Base-by-base conservation (phyloP, 2,888 invertebrate genomes). In the Drosophila borealis region DNA sequence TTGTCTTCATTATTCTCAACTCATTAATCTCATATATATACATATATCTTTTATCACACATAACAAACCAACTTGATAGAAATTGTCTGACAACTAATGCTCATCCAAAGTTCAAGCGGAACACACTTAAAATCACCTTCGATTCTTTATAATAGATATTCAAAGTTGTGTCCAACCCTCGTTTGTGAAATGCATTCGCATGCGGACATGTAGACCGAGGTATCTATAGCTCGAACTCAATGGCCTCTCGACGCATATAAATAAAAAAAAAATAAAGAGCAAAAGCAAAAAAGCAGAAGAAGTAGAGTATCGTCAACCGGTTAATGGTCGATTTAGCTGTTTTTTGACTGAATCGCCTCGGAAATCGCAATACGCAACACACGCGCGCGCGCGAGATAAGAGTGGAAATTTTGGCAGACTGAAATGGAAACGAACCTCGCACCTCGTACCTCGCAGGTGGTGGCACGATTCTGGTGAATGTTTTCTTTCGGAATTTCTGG, bases 311-410 rank as follows among this genome's bases (percentile, higher is more conserved):
- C 49, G 37, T 54, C 55, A 70, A 81, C 79, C 85, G 85, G 85
- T 81, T 87, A 70, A 84, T 70, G 87, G 57, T 70, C 80, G 77
- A 63, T 78, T 81, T 77, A 84, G 74, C 66, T 72, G 85, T 81
- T 82, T 77, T 81, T 84, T 87, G 71, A 81, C 82, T 79, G 71
- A 61, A 55, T 74, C 46, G 46, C 44, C 33, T 4, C 65, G 25
- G 13, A 42, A 19, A 39, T 37, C 65, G 33, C 42, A 51, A 60
- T 57, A 55, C 54, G 48, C 69, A 45, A 81, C 66, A 75, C 72
- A 69, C 70, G 68, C 37, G 66, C 66, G 69, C 70, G 72, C 66
- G 65, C 37, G 66, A 48, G 88, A 88, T 85, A 83, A 81, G 64
- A 84, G 49, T 78, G 78, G 67, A 80, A 70, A 85, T 53, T 81